Percentiles rank a stretch among this genome's conserved stretches.
phyloP scores from a whole-genome alignment of 2,888 invertebrate species.

The Pseudolycoriella hygida region DNA sequence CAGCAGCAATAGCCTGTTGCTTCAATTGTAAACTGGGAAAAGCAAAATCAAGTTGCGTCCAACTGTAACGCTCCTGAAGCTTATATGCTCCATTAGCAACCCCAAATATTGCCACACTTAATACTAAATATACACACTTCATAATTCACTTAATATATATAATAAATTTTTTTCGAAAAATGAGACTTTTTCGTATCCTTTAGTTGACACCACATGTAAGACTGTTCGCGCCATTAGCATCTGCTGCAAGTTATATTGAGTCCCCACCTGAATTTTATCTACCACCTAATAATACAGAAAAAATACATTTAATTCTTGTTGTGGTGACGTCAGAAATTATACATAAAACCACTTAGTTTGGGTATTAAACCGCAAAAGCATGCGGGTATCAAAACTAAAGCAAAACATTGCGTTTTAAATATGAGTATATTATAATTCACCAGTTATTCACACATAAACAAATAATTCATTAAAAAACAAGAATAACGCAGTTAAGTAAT shows the following conservation, averaged over 20 bases:
- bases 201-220: background rate
- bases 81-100: conserved; percentile 25
- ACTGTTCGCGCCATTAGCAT: background rate
- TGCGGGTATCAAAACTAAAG: no score
- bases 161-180: background rate
- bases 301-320: no score
- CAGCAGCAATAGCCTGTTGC: conserved; percentile 42
- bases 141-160: no score
- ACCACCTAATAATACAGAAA: no score
- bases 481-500: no score
- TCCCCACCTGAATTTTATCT: background rate
- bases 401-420: no score
- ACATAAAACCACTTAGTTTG: no score
- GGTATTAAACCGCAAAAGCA: no score
- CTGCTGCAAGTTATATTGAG: background rate
- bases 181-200: background rate
- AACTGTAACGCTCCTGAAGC: conserved; percentile 53
- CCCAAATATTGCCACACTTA: conserved; percentile 2
- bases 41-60: conserved; percentile 60
- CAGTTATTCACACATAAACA: no score
- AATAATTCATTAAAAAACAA: no score
- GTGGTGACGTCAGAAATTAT: no score
- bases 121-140: background rate
- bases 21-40: conserved; percentile 45
- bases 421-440: no score